Base-by-base conservation (phyloP, 2,113 vertebrate genomes). In the Festucalex cinctus region DNA sequence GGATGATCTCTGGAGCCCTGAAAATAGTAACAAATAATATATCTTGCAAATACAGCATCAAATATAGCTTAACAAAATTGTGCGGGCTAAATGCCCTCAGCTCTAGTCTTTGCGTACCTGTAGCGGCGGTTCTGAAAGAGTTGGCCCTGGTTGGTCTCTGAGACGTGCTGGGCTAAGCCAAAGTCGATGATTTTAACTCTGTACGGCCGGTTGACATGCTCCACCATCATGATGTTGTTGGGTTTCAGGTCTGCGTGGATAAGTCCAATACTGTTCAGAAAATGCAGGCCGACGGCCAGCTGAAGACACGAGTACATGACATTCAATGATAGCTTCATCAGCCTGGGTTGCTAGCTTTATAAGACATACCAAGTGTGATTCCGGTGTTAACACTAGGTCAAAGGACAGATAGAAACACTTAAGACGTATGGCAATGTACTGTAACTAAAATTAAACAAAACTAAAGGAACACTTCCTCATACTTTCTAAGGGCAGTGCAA, bases 231-330 rank as follows among this genome's bases (percentile, higher is more conserved):
- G 22, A 62, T 62, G 60, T 62, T 62, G 60, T 62, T 62, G 39
- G 60, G 60, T 22, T 62, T 62, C 60, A 62, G 60, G 60, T 62
- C 60, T 62, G 60, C 60, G 60, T 62, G 60, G 60, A 62, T 62
- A 62, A 62, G 60, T 62, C 60, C 60, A 62, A 62, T 62, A 62
- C 60, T 62, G 60, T 62, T 62, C 60, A 62, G 60, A 62, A 62
- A 62, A 62, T 62, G 37, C 60, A 62, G 60, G 60, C 60, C 60
- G 19, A 43, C 39, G 37, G 36, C 60, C 60, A 62, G 60, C 60
- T 62, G 60, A 62, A 62, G 60, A 62, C 60, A 62, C n/a, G 60
- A 43, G 60, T 62, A 62, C 60, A 62, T 62, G 39, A 14, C 32
- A 57, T 57, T 54, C 51, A 57, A 57, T 57, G 32, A 57, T 32